Percentiles rank a stretch among this genome's conserved stretches.
These are phyloP conservation scores for Dendroctonus valens DNA, from an alignment of 1,140 invertebrate genomes.

Conservation along the genomic window DNA sequence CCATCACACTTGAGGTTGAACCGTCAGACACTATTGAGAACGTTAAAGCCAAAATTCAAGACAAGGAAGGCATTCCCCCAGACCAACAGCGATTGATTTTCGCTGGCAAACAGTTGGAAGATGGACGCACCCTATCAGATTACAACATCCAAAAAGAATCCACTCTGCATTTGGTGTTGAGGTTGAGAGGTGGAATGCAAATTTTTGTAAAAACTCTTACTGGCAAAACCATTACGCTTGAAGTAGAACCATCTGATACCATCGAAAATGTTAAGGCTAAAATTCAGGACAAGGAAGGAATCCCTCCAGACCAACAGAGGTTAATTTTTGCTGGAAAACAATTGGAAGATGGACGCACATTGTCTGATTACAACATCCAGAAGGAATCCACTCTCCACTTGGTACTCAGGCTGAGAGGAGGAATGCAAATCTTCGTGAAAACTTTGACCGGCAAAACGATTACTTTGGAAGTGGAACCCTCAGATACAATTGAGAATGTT, in stretches of 20 bases:
- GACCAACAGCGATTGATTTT: conserved; percentile 85
- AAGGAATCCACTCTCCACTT: conserved; percentile 73
- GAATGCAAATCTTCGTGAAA: conserved; percentile 94
- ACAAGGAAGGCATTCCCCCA: conserved; percentile 66
- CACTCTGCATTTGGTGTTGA: conserved; percentile 71
- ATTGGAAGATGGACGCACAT: conserved; percentile 63
- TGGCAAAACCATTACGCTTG: conserved; percentile 75
- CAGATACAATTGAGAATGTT: conserved; percentile 93
- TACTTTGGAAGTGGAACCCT: conserved; percentile 88
- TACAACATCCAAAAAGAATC: conserved; percentile 94
- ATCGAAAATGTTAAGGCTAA: conserved; percentile 95
- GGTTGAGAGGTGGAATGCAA: conserved; percentile 68
- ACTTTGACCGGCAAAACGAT: conserved; percentile 94
- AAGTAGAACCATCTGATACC: conserved; percentile 88
- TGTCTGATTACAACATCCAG: conserved; percentile 70
- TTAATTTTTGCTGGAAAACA: conserved; percentile 68
- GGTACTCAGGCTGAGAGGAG: conserved; percentile 60
- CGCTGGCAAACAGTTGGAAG: conserved; percentile 75
- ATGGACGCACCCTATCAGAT: conserved; percentile 82
- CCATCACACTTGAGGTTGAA: conserved; percentile 75
- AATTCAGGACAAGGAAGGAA: conserved; percentile 78
- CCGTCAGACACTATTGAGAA: conserved; percentile 91
- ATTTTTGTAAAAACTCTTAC: conserved; percentile 72
- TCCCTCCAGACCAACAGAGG: conserved; percentile 64
- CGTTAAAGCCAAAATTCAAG: conserved; percentile 92